These are phyloP conservation scores for Brachyptera putata DNA, from an alignment of 2,888 invertebrate species.

Conservation along the genomic window DNA sequence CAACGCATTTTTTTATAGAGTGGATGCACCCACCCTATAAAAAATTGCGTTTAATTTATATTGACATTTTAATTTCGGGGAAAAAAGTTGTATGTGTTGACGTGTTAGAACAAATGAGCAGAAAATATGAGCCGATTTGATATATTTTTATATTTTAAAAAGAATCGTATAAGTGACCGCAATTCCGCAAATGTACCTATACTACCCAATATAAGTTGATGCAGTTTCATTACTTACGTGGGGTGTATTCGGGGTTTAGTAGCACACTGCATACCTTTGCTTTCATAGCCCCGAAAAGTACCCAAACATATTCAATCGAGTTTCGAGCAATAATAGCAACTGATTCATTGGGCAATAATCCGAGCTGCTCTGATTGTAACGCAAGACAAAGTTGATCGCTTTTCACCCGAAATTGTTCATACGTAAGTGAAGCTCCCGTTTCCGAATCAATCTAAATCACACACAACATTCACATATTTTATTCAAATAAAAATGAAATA, in stretches of 20 bases:
- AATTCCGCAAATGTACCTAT: too few species aligned
- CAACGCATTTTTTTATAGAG: too few species aligned
- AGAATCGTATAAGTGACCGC: too few species aligned
- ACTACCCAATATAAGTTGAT: too few species aligned
- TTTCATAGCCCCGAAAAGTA: conserved; percentile 54
- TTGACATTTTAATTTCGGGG: too few species aligned
- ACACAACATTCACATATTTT: neutral
- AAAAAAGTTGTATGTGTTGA: too few species aligned
- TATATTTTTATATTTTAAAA: too few species aligned
- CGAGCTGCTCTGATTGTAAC: conserved; percentile 51
- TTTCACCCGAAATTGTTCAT: conserved; percentile 51
- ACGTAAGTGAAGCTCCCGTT: conserved; percentile 54
- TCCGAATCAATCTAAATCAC: conserved; percentile 53
- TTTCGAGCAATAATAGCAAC: conserved; percentile 61
- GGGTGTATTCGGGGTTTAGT: conserved; percentile 59
- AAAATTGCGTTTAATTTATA: too few species aligned
- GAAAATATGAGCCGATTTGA: too few species aligned
- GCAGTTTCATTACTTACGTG: conserved; percentile 48
- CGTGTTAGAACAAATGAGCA: too few species aligned
- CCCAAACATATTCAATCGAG: conserved; percentile 55
- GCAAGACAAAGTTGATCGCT: conserved; percentile 55
- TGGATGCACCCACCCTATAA: too few species aligned
- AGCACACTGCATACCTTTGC: conserved; percentile 58
- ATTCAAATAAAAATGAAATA: too few species aligned
- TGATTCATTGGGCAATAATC: conserved; percentile 54